A percentile compares a stretch with the other conserved stretches of the same genome.
phyloP scores from a whole-genome alignment of 2,888 invertebrate species.

The Meteorus colon region DNA sequence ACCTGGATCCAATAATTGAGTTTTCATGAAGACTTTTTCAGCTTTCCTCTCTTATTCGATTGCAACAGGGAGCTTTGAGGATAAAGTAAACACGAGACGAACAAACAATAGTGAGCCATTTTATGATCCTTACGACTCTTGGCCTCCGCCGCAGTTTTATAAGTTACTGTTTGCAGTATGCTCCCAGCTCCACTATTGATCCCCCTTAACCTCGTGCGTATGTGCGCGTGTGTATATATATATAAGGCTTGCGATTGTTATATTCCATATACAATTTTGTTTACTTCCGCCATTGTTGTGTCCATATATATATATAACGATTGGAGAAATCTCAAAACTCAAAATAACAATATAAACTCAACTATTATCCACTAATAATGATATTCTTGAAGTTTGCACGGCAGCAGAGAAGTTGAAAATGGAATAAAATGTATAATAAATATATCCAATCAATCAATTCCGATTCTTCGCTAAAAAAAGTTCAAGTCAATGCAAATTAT shows the following conservation, averaged over 20 bases:
- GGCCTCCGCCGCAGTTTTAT: slow-evolving; percentile 32
- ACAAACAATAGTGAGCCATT: slow-evolving; percentile 50
- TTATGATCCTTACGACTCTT: slow-evolving; percentile 47
- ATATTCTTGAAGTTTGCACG: neutral
- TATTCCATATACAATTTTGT: neutral
- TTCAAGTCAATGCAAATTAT: no score
- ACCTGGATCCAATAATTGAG: slow-evolving; percentile 46
- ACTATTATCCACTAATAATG: neutral
- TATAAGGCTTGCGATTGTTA: neutral
- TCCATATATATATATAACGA: neutral
- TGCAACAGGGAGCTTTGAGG: slow-evolving; percentile 39
- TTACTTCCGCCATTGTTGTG: neutral
- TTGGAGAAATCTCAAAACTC: neutral
- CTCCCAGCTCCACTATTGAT: slow-evolving; percentile 40
- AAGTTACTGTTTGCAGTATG: slow-evolving; percentile 39
- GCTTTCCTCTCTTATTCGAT: slow-evolving; percentile 36
- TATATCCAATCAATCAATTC: no score
- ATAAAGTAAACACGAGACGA: slow-evolving; percentile 48
- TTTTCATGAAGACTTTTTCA: slow-evolving; percentile 46
- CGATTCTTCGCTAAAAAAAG: no score
- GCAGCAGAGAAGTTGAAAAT: neutral
- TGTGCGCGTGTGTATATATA: slow-evolving; percentile 6
- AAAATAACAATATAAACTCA: slow-evolving; percentile 31
- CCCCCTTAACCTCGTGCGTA: neutral
- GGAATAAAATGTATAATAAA: neutral